Evolutionary conservation across 2,888 invertebrate genomes (phyloP), one percentile per base, ranked within the genome.

Genomic region (Cantharis rustica): DNA sequence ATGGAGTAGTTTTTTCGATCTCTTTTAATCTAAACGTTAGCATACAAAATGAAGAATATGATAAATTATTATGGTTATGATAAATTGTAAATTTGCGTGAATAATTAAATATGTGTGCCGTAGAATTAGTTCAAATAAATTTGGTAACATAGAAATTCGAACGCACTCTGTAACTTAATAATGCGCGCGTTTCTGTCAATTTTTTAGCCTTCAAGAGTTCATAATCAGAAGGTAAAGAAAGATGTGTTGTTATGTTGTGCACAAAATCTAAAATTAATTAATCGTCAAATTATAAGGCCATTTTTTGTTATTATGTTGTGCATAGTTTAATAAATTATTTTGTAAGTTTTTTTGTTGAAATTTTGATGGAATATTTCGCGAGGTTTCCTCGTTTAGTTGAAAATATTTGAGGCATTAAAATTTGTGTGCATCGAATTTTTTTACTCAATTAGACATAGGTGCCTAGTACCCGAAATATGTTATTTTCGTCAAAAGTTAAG

Each of bases 181-280:
- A 66, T 66, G 64, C 64, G 64, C 64, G 64, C 64, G 64, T 66
- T 66, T 66, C 64, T 66, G 64, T 66, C 64, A 66, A 66, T 66
- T 66, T 47, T 47, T 66, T 66, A 66, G 64, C 23, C 16, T 20
- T 17, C 64, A 66, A 47, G 64, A 66, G 64, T 66, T 66, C 64
- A 66, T 66, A 16, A 47, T 47, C 64, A 66, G n/a, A 66, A 66
- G 64, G 64, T 66, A 66, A 20, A 66, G 16, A 20, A 20, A 66
- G 64, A 66, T 20, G 64, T 66, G 17, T 66, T 20, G 47, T 47
- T 47, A 47, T 47, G 5, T 66, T 66, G 64, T 66, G 20, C 64
- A 15, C 47, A 47, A 47, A 47, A 47, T 47, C 47, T 47, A 47
- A 47, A 47, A 47, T 47, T 47, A 47, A 47, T 47, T 47, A 47